Base-by-base conservation (phyloP, 2,888 invertebrate species). In the Amblyjoppa proteus region DNA sequence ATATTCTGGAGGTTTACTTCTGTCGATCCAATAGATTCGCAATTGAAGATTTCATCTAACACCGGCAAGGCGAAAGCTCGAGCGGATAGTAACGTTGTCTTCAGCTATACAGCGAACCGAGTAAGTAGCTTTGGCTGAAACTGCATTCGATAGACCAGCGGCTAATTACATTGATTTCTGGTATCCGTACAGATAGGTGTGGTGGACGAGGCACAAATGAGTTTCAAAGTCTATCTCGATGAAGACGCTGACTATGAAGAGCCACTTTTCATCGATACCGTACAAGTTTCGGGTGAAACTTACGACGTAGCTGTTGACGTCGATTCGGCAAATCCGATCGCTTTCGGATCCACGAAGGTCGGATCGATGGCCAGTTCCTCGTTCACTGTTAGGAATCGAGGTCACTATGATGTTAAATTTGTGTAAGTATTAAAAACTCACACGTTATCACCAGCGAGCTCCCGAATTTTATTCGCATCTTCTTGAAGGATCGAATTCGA, bases 321-420 rank as follows among this genome's bases (percentile, higher is more conserved):
- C 80, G 94, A 94, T 16, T 92, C 94, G 81, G 95, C 95, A 69
- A 94, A 95, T 88, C 94, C 94, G 0, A 94, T 96, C 20, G 94
- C 96, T 88, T 95, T 96, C 84, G 96, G 96, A 73, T 95, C 95
- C 77, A 94, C 96, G 1, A 96, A 95, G 94, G 96, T 96, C 3
- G 95, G 95, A 80, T 94, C 95, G 0, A 94, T 94, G 0, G 93
- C 95, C 25, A 90, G 88, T 0, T 92, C 94, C 76, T 92, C 94
- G 56, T 95, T 96, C 93, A 94, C 94, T 68, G 93, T 96, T 38
- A 92, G 94, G 28, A 96, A 96, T 93, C 94, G 95, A 34, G 96
- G 96, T 64, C 95, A 95, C 93, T 95, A 95, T 88, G 95, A 95
- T 81, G 94, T 96, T 81, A 94, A 94, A 91, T 96, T 93, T 89